Evolutionary conservation across 2,888 invertebrate species (phyloP).

Genomic region (Vannuccia rotundouncinata): DNA sequence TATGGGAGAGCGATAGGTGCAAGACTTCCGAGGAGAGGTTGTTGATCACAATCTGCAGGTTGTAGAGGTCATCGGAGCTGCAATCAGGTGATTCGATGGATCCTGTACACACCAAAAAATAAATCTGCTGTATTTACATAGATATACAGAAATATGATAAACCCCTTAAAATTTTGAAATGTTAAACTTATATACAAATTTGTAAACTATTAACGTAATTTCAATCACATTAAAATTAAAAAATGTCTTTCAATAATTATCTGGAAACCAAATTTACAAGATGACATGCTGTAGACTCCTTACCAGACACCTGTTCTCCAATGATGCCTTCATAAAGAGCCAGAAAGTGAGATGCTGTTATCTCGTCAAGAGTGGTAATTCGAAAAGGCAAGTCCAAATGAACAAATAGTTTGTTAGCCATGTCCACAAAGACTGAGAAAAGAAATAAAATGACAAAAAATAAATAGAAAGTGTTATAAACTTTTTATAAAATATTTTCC

Average conservation of each 20-base stretch:
- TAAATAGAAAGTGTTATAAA: background rate
- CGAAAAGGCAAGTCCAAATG: slow-evolving; percentile 27
- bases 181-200: too few relatives aligned
- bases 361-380: slow-evolving; percentile 46
- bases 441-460: background rate
- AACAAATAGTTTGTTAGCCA: background rate
- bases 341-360: slow-evolving; percentile 48
- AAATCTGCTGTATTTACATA: too few relatives aligned
- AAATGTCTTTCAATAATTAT: too few relatives aligned
- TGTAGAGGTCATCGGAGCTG: slow-evolving; percentile 51
- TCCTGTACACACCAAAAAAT: too few relatives aligned
- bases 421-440: slow-evolving; percentile 1
- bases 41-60: slow-evolving; percentile 53
- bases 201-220: too few relatives aligned
- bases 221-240: too few relatives aligned
- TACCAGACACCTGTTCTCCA: slow-evolving; percentile 51
- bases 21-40: slow-evolving; percentile 51
- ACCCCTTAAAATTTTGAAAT: too few relatives aligned
- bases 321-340: slow-evolving; percentile 53
- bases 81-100: slow-evolving; percentile 43
- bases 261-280: too few relatives aligned
- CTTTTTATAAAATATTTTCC: background rate
- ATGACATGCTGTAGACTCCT: too few relatives aligned
- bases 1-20: slow-evolving; percentile 53
- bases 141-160: too few relatives aligned